Evolutionary conservation across 2,888 invertebrate genomes (phyloP).

Genomic region (Holacanthella duospinosa): DNA sequence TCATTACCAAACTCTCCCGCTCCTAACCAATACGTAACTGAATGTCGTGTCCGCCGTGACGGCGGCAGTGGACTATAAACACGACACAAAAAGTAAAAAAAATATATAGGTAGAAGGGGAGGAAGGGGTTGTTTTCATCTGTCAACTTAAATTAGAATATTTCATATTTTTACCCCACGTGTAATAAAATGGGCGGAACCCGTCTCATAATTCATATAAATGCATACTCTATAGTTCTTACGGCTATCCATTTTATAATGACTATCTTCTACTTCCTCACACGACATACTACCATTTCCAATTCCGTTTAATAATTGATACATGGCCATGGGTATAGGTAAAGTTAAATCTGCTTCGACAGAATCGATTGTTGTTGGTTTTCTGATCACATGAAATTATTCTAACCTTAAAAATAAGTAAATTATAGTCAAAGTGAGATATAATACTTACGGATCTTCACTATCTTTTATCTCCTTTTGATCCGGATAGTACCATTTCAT

Average conservation of each 20-base stretch:
- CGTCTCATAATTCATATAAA: neutral
- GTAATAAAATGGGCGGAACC: slow-evolving; percentile 3
- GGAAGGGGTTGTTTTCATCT: too few relatives aligned
- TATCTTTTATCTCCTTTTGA: slow-evolving; percentile 18
- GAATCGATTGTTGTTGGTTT: too few relatives aligned
- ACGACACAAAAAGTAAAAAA: too few relatives aligned
- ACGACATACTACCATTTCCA: slow-evolving; percentile 5
- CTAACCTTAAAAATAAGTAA: too few relatives aligned
- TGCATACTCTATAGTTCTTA: too few relatives aligned
- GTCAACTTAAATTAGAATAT: slow-evolving; percentile 9
- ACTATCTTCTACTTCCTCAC: neutral
- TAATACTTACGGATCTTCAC: neutral
- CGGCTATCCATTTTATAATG: too few relatives aligned
- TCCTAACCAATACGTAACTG: neutral
- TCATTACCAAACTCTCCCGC: neutral
- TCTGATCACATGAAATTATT: too few relatives aligned
- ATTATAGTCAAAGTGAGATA: too few relatives aligned
- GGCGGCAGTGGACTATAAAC: too few relatives aligned
- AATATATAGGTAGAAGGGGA: neutral
- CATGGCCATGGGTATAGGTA: too few relatives aligned
- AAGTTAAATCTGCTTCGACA: too few relatives aligned
- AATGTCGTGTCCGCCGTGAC: neutral
- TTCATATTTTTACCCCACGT: neutral
- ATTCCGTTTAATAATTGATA: neutral
- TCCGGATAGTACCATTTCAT: slow-evolving; percentile 36